Evolutionary conservation across 2,113 vertebrate species (phyloP), one percentile per base, ranked within the genome.

Genomic region (Nibea albiflora): DNA sequence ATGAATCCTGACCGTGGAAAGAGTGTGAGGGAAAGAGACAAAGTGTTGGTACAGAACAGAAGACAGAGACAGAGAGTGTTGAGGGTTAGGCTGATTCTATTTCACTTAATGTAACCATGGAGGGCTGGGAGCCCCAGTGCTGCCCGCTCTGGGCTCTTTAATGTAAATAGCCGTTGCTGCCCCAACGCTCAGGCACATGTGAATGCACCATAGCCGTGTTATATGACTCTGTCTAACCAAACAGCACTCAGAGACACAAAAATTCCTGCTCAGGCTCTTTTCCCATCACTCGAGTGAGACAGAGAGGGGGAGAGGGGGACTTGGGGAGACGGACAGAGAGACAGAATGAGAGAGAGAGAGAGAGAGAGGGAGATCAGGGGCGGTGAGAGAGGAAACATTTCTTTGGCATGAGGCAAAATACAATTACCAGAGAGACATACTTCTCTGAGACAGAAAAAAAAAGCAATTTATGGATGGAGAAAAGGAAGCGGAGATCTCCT

Each of bases 191-290:
- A 72, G 83, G 82, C 90, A 86, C 92, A 94, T 91, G 89, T 92
- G 92, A 94, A 88, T 73, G 62, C 80, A 68, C 85, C 73, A 58
- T 75, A 50, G 78, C 77, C 72, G 53, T 93, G 93, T 93, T 92
- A 94, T 93, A 91, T 91, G 94, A 95, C 89, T 93, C 93, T 92
- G 85, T 92, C 89, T 92, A 93, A 94, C 90, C 74, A 93, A 95
- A 94, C 92, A 94, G 90, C 81, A 88, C 92, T 92, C 87, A 84
- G 80, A 90, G 87, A 93, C 91, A 84, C 74, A 86, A 62, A 86
- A 89, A 93, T 90, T 90, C 92, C 89, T 89, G 79, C 87, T 84
- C 46, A 22, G 46, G 80, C 80, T 85, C 86, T 49, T 90, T 93
- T 92, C 90, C 91, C 92, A 90, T 93, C 92, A 87, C 75, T 56